Base-by-base conservation (phyloP, 2,888 invertebrate genomes). In the Drosophila differens region DNA sequence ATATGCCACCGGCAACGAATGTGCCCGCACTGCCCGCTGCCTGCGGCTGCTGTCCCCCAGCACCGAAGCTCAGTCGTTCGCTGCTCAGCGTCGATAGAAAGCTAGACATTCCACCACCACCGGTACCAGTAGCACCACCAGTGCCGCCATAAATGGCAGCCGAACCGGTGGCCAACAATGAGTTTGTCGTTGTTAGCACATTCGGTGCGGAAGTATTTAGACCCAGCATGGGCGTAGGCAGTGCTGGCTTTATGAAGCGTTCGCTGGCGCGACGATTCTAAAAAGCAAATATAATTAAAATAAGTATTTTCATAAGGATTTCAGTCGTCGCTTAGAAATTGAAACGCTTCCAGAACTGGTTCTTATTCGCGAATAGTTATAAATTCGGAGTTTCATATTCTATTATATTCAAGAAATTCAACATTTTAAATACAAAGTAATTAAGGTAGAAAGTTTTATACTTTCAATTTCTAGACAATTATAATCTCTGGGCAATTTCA, bases 181-280 rank as follows among this genome's bases (percentile, higher is more conserved):
- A 91, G 78, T 91, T 92, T 44, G 89, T 91, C 22, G 85, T 82
- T 53, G 85, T 85, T 63, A 93, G 87, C 80, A 93, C 93, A 83
- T 93, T 93, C 60, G 93, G 93, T 81, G 93, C 92, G 72, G 93
- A 93, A 70, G 93, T 94, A 73, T 94, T 95, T 2, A 95, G 93
- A 65, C 94, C 94, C 80, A 94, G 92, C 82, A 94, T 94, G 79
- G 94, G 94, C 76, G 95, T 94, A 72, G 97, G 97, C 92, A 97
- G 95, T 72, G 97, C 97, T 72, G 97, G 97, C 93, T 97, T 97
- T 72, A 97, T 96, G 92, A 97, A 97, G 85, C 97, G 95, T 92
- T 97, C 97, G 87, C 96, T 96, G 47, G 96, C 94, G 59, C 96
- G 95, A 77, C 96, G 95, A 80, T 95, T 94, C 95, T 95, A 4